Base-by-base conservation (phyloP, 2,888 invertebrate species). In the Drosophila borborema region DNA sequence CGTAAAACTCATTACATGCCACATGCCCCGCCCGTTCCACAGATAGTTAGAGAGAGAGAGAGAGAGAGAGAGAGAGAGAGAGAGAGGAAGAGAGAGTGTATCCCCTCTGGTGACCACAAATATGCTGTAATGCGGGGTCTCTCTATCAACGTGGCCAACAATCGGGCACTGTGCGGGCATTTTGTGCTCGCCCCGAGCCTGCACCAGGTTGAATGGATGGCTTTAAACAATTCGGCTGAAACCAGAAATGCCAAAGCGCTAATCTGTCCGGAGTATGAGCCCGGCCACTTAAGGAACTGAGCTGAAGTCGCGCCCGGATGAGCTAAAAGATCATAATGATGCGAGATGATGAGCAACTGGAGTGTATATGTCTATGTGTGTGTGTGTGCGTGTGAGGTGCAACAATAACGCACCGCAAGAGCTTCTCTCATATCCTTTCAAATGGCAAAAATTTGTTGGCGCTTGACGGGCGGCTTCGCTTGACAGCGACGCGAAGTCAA, bases 1-100 rank as follows among this genome's bases (percentile, higher is more conserved):
- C 89, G 74, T 72, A 81, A 86, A 89, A 89, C 86, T 80, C 90
- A 86, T 89, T 89, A 86, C 88, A 85, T 71, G 56, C 80, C 86
- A 64, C 86, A 88, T 49, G 14, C 28, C 51, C 23, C 56, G 40
- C 49, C 67, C 38, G 7, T 6, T 16, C 56, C 56, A 31, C 64
- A 16, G 14, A 38, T 14, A 7, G 56, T 20, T 28, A 28, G 28
- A 28, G 28, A 28, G 28, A 28, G 28, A 6, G 28, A 6, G 3
- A 28, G 28, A 34, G 10, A 8, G 2, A 28, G 28, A 34, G 10
- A 8, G 2, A 6, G 28, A 6, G 3, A 28, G 28, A 28, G 28
- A 28, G 28, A 28, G 28, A 6, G 28, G n/a, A n/a, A 6, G 3
- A 28, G 28, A 34, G 10, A 8, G 2, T 12, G 46, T 16, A 14